These are phyloP conservation scores for Neolamprologus brichardi DNA, from an alignment of 2,113 vertebrate species.

Conservation along the genomic window DNA sequence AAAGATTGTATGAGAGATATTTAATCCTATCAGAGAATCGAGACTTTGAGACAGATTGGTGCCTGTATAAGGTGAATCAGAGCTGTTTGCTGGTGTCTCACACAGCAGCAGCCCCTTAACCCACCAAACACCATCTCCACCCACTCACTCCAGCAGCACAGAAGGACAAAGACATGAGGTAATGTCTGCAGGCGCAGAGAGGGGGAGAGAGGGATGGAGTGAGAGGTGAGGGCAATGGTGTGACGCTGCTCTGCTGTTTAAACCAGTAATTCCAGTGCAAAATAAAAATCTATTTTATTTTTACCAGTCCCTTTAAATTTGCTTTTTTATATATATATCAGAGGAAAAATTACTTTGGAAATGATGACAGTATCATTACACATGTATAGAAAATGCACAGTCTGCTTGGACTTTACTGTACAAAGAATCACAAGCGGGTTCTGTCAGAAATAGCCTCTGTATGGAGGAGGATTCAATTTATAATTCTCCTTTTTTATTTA, in stretches of 20 bases:
- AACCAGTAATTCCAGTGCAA: slow-evolving; percentile 34
- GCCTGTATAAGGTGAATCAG: neutral
- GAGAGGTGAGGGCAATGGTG: neutral
- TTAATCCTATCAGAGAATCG: slow-evolving; percentile 26
- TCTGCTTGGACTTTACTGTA: slow-evolving; percentile 69
- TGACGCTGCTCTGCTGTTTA: slow-evolving; percentile 30
- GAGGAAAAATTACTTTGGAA: slow-evolving; percentile 45
- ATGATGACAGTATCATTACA: slow-evolving; percentile 53
- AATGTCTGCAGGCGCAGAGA: slow-evolving; percentile 62
- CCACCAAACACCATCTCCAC: neutral
- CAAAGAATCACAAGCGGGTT: slow-evolving; percentile 63
- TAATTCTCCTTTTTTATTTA: slow-evolving; percentile 70
- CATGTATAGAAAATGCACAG: slow-evolving; percentile 69
- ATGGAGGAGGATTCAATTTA: slow-evolving; percentile 56
- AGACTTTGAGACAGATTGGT: slow-evolving; percentile 2
- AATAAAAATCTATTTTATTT: slow-evolving; percentile 16
- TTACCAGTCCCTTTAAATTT: slow-evolving; percentile 27
- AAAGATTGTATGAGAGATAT: slow-evolving; percentile 49
- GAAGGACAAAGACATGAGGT: slow-evolving; percentile 68
- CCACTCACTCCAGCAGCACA: slow-evolving; percentile 36
- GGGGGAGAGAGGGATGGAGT: neutral
- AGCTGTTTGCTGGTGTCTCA: neutral
- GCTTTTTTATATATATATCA: slow-evolving; percentile 35
- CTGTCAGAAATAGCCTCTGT: slow-evolving; percentile 68
- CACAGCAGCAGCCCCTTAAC: neutral